phyloP scores from a whole-genome alignment of 2,113 vertebrate species.

The Rhinopomastus cyanomelas region DNA sequence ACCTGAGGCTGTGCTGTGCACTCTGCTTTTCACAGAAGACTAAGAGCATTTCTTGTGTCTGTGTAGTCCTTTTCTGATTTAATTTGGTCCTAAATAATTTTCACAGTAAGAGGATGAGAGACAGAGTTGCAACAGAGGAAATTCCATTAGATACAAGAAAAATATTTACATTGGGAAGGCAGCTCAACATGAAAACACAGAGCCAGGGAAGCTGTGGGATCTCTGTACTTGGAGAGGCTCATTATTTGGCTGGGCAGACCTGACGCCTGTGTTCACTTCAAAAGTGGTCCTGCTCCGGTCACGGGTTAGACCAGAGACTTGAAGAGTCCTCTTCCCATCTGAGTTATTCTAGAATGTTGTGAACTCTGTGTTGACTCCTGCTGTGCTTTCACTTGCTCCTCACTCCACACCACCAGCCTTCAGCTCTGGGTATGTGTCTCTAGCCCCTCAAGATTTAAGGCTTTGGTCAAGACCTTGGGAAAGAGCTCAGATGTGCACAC shows the following conservation, averaged over 20 bases:
- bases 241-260: neutral
- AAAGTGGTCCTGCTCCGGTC: neutral
- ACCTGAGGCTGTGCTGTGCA: neutral
- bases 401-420: neutral
- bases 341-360: neutral
- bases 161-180: neutral
- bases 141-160: neutral
- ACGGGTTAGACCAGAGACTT: neutral
- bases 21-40: neutral
- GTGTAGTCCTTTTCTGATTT: neutral
- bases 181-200: neutral
- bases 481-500: neutral
- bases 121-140: neutral
- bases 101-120: neutral
- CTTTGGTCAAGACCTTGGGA: neutral
- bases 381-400: neutral
- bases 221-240: neutral
- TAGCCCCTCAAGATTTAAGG: neutral
- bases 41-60: neutral
- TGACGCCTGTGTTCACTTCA: neutral
- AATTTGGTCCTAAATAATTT: conserved; percentile 20
- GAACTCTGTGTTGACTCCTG: neutral
- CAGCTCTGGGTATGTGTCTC: too few relatives aligned
- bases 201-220: neutral
- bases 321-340: neutral